A percentile compares a stretch with the other conserved stretches of the same genome.
phyloP scores from a whole-genome alignment of 2,888 invertebrate genomes.

The Cephus sareptanus region DNA sequence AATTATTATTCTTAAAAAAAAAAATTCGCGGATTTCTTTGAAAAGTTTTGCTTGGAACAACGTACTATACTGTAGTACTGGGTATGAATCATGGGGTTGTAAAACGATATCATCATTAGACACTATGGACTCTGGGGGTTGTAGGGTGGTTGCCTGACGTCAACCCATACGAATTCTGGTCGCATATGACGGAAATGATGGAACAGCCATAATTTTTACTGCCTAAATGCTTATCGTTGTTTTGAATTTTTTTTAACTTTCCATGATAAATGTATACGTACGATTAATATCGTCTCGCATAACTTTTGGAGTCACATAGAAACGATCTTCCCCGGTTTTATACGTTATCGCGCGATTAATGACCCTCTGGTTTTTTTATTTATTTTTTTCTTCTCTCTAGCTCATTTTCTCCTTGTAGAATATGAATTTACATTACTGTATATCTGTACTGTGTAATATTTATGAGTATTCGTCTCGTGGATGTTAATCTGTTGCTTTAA shows the following conservation, averaged over 20 bases:
- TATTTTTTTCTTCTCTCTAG: slow-evolving; percentile 8
- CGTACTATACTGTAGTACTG: background rate
- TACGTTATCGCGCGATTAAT: background rate
- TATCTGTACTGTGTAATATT: background rate
- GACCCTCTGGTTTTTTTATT: slow-evolving; percentile 1
- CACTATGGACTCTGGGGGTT: background rate
- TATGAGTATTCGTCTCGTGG: background rate
- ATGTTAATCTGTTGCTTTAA: background rate
- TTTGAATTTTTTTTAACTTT: background rate
- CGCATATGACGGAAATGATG: slow-evolving; percentile 45
- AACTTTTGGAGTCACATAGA: background rate
- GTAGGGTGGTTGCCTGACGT: slow-evolving; percentile 25
- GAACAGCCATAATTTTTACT: background rate
- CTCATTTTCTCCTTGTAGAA: background rate
- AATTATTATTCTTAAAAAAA: too few species aligned
- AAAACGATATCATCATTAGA: slow-evolving; percentile 49
- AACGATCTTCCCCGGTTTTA: background rate
- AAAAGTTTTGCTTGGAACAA: too few species aligned
- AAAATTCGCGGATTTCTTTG: too few species aligned
- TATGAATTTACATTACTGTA: background rate
- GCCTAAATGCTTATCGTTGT: background rate
- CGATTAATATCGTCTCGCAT: background rate
- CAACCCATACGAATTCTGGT: slow-evolving; percentile 35
- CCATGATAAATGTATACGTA: background rate
- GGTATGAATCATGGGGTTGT: slow-evolving; percentile 53